A percentile compares a stretch with the other conserved stretches of the same genome.
Conservation (phyloP, 2,113 vertebrate genomes). For the Xyliphius kryptos region DNA sequence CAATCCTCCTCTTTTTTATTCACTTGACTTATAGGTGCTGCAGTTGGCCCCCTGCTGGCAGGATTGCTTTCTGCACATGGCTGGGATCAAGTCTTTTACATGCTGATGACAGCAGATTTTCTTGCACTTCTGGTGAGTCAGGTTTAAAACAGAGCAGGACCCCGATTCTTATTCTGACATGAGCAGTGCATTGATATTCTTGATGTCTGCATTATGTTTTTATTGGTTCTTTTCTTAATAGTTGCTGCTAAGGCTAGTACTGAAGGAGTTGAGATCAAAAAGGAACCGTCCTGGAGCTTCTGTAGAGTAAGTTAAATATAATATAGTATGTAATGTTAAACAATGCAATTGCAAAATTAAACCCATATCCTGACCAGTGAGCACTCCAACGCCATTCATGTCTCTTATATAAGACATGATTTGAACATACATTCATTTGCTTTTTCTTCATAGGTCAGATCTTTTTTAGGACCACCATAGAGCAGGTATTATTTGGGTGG, state of each 20-base stretch:
- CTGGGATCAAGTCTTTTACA: constrained; percentile 93
- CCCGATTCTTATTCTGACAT: background rate
- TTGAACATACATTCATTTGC: no score
- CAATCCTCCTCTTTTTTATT: background rate
- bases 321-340: no score
- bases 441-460: no score
- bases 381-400: no score
- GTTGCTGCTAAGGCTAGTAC: constrained; percentile 60
- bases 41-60: constrained; percentile 82
- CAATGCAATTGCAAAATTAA: no score
- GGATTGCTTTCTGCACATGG: constrained; percentile 78
- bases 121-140: constrained; percentile 79
- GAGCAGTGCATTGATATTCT: background rate
- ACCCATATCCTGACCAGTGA: no score
- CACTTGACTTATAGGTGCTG: constrained; percentile 67
- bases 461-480: no score
- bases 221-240: constrained; percentile 29
- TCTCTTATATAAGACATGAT: no score
- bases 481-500: no score
- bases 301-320: constrained; percentile 55
- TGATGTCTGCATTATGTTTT: background rate
- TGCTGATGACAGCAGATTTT: constrained; percentile 82
- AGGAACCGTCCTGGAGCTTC: constrained; percentile 46
- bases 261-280: constrained; percentile 53
- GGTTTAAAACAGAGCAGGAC: background rate